Conservation (phyloP, 2,888 invertebrate species). For the Patella pellucida region DNA sequence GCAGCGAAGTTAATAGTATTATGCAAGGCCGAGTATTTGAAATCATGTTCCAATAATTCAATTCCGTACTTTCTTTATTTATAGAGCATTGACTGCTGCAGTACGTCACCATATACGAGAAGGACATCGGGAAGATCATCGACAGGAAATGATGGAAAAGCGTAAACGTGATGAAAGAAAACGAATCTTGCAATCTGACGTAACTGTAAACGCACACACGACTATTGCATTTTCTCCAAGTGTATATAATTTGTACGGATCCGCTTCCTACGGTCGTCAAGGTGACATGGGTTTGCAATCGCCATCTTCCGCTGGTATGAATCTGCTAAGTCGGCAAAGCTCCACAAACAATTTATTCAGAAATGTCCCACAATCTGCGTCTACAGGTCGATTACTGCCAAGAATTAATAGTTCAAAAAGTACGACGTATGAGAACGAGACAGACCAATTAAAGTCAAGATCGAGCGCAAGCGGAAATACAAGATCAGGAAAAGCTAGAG, state of each 20-base stretch:
- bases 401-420: too few relatives aligned
- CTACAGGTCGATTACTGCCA: too few relatives aligned
- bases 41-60: neutral
- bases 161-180: constrained; percentile 51
- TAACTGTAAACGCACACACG: constrained; percentile 27
- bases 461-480: too few relatives aligned
- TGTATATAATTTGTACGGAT: constrained; percentile 35
- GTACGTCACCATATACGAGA: constrained; percentile 55
- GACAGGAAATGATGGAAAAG: constrained; percentile 45
- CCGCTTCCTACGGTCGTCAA: constrained; percentile 3
- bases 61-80: neutral
- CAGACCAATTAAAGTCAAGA: too few relatives aligned
- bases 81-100: constrained; percentile 42
- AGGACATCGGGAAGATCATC: constrained; percentile 49
- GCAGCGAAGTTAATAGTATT: too few relatives aligned
- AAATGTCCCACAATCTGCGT: too few relatives aligned
- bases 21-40: neutral
- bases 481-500: too few relatives aligned
- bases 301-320: neutral
- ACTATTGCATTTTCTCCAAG: constrained; percentile 25
- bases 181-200: constrained; percentile 46
- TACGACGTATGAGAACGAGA: too few relatives aligned
- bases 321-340: too few relatives aligned
- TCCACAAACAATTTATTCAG: too few relatives aligned
- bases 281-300: neutral